Evolutionary conservation across 2,888 invertebrate genomes (phyloP), one percentile per base, ranked within the genome.

Genomic region (Liopterus haemorrhoidalis): DNA sequence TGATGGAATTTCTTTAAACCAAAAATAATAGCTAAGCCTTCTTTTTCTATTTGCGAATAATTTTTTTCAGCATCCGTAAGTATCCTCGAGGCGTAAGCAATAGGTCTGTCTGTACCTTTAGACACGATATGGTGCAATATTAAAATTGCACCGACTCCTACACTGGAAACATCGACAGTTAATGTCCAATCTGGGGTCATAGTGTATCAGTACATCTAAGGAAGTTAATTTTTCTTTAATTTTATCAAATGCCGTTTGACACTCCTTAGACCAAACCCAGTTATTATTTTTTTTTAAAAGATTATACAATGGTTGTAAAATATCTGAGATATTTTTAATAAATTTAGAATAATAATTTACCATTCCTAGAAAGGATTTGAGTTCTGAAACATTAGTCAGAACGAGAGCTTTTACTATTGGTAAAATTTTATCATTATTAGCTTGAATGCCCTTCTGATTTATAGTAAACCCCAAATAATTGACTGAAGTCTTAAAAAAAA

Each of bases 261-360:
- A 30, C 15, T 30, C 15, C 12, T 11, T 12, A 30, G 14, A 30
- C 30, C 30, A 30, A 2, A 14, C 15, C 11, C 30, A 30, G 3
- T 30, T 11, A 14, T 14, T 15, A n/a, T 11, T 6, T 14, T 30
- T 6, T 30, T 30, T 30, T 11, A 11, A 30, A 8, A 30, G 15
- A 30, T 30, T 30, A 30, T 30, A 30, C 11, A 30, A 11, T 30
- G 30, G 30, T 2, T 30, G 2, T 11, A 30, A 30, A 30, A 30
- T 30, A 11, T 20, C 30, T 5, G 60, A 41, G 25, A 60, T 48
- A 27, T 58, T 53, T 25, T 50, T 49, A 1, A 64, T 46, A 49
- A 64, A 65, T 46, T 55, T 57, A 2, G 57, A 50, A 43, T 64
- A 65, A 46, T 59, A 66, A 59, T n/a, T n/a, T n/a, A n/a, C n/a